Conservation (phyloP, 2,888 invertebrate genomes). For the Achlya flavicornis region DNA sequence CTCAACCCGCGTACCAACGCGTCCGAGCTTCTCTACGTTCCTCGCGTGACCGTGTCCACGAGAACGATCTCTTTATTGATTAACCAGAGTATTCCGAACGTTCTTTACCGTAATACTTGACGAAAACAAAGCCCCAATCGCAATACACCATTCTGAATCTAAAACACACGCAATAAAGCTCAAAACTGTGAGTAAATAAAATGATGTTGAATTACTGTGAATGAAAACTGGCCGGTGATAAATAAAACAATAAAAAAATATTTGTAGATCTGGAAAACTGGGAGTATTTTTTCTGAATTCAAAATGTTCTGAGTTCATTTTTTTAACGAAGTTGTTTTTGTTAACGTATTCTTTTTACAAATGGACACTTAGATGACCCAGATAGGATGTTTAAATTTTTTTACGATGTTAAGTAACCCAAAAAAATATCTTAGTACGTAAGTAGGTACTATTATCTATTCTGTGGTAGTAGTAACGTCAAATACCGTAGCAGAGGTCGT, state of each 20-base stretch:
- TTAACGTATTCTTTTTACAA: background rate
- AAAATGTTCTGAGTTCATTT: background rate
- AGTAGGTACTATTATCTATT: too few species aligned
- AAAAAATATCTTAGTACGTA: too few species aligned
- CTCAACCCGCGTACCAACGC: slow-evolving; percentile 68
- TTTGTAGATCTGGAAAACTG: background rate
- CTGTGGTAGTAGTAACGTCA: too few species aligned
- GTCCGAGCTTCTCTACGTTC: slow-evolving; percentile 61
- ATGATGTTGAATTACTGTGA: background rate
- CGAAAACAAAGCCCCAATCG: slow-evolving; percentile 39
- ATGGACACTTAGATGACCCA: background rate
- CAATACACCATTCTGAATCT: slow-evolving; percentile 13
- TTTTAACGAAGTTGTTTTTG: background rate
- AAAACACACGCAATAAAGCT: slow-evolving; percentile 13
- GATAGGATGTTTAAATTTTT: too few species aligned
- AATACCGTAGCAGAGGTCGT: too few species aligned
- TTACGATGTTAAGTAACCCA: too few species aligned
- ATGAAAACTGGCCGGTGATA: slow-evolving; percentile 8
- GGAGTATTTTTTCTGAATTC: slow-evolving; percentile 1
- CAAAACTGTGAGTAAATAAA: background rate
- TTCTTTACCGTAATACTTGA: slow-evolving; percentile 57
- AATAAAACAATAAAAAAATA: background rate
- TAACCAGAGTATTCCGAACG: slow-evolving; percentile 54
- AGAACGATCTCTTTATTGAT: slow-evolving; percentile 79
- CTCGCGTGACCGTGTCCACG: slow-evolving; percentile 77